A percentile compares a stretch with the other conserved stretches of the same genome.
Evolutionary conservation across 2,888 invertebrate genomes (phyloP).

Genomic region (Muschampia plurimacula): DNA sequence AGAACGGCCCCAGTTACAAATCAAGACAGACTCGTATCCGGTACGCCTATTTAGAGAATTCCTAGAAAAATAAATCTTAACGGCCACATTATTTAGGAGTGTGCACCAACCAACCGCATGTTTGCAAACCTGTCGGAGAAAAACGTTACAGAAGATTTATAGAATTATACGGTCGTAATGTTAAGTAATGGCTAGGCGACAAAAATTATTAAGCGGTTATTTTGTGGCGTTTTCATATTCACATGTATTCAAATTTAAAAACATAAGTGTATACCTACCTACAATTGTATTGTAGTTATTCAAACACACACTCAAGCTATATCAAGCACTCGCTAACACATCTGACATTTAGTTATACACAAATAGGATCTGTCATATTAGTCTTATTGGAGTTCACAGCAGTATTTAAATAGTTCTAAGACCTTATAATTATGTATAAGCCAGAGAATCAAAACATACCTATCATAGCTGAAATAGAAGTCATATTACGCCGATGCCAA

Average conservation of each 20-base stretch:
- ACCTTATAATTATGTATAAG: no score
- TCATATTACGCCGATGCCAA: no score
- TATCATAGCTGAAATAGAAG: no score
- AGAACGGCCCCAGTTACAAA: constrained; percentile 53
- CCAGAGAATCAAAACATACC: no score
- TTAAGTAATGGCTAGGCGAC: background rate
- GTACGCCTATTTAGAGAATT: constrained; percentile 65
- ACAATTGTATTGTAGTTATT: no score
- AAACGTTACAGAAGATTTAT: constrained; percentile 48
- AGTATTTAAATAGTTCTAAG: constrained; percentile 3
- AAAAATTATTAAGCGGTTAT: background rate
- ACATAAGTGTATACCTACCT: no score
- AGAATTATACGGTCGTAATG: background rate
- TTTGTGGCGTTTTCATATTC: no score
- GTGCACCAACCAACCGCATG: constrained; percentile 41
- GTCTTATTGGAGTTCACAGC: constrained; percentile 16
- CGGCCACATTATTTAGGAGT: constrained; percentile 35
- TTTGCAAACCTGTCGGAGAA: constrained; percentile 52
- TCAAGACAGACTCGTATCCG: constrained; percentile 56
- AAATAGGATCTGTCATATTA: constrained; percentile 10
- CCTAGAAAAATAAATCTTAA: constrained; percentile 54
- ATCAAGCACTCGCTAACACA: background rate
- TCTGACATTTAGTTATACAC: constrained; percentile 20
- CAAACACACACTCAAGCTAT: no score
- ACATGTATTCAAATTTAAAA: no score